A percentile compares a stretch with the other conserved stretches of the same genome.
Conservation (phyloP, 2,113 vertebrate genomes). For the Anguilla japonica region DNA sequence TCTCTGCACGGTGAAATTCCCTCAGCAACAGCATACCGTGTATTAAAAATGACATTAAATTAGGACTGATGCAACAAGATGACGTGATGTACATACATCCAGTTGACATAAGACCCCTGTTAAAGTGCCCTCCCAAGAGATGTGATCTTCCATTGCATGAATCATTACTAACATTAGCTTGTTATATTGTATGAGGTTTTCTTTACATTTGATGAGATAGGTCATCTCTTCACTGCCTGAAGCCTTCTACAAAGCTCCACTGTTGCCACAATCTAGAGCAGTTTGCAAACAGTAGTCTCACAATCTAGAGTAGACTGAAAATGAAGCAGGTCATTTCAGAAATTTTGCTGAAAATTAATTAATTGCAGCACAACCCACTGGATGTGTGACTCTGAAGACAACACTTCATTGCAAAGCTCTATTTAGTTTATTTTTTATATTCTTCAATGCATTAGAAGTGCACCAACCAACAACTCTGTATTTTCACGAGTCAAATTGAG, state of each 20-base stretch:
- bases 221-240: conserved; percentile 49
- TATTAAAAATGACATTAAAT: too few relatives aligned
- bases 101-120: too few relatives aligned
- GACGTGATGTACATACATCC: too few relatives aligned
- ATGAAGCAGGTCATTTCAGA: neutral
- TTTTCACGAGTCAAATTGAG: neutral
- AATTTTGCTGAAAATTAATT: neutral
- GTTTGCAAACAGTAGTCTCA: conserved; percentile 18
- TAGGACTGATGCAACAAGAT: too few relatives aligned
- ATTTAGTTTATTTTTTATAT: neutral
- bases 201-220: too few relatives aligned
- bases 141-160: neutral
- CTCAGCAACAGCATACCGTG: too few relatives aligned
- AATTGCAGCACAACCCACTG: neutral
- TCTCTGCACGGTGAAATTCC: too few relatives aligned
- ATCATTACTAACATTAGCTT: neutral
- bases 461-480: too few relatives aligned
- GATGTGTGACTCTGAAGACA: neutral
- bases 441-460: neutral
- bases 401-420: neutral
- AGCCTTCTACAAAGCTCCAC: conserved; percentile 31
- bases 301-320: conserved; percentile 40
- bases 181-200: too few relatives aligned
- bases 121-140: too few relatives aligned
- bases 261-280: conserved; percentile 39